Base-by-base conservation (phyloP, 92 coral and sea anemone species). In the Ricordea florida region DNA sequence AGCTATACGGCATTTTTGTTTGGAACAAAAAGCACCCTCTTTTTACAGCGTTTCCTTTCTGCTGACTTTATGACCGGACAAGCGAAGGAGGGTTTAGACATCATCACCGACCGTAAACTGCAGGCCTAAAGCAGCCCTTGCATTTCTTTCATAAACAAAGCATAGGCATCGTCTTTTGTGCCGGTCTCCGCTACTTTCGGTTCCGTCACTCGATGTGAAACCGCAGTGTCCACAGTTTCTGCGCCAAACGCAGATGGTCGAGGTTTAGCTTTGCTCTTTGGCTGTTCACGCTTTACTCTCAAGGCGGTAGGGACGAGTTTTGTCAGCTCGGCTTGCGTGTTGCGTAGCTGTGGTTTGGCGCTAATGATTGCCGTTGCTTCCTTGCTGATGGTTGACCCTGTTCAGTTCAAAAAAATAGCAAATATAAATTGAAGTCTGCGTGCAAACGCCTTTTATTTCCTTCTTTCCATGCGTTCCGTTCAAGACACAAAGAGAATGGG, bases 131-230 rank as follows among this genome's bases (percentile, higher is more conserved):
- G 28, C n/a, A 94, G 84, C 10, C 97, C 92, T 55, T 80, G 87
- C 98, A 94, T 92, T 92, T 94, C 98, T 42, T 90, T 92, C 98
- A 94, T 94, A 80, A 94, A 94, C 49, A 88, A 85, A 9, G 98
- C 98, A 42, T 94, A 94, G 0, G 98, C 98, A 72, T 94, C 98
- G 85, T 94, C 98, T 72, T 94, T 94, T 2, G 98, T 94, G 0
- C 93, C 96, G 11, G 85, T 74, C 27, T 87, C 97, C 26, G 87
- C 74, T 29, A 87, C 92, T 14, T 61, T 87, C 21, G 89, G 89
- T 18, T 74, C 86, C 32, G 73, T 38, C 3, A 61, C 92, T 61
- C 76, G 90, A 42, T 73, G 94, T 23, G 88, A 88, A 18, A 73
- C 35, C n/a, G n/a, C 55, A 18, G 76, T 64, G 47, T 86, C 90